Conservation (phyloP, 2,888 invertebrate species). For the Morinoia aosen region DNA sequence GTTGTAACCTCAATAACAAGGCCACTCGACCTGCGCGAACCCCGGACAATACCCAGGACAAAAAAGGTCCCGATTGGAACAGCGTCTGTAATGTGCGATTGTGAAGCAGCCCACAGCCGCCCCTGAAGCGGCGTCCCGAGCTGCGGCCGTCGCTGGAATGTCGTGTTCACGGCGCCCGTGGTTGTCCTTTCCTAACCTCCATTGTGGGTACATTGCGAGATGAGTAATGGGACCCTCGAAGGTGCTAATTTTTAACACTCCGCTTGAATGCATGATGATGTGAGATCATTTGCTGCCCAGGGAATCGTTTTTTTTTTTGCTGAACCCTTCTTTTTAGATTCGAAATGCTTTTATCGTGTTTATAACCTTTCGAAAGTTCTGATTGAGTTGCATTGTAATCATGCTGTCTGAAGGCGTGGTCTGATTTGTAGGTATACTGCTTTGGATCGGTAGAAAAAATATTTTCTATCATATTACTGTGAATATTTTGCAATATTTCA, state of each 20-base stretch:
- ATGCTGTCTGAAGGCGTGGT: too few relatives aligned
- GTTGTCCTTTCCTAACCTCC: neutral
- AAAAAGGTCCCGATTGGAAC: neutral
- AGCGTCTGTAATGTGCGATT: neutral
- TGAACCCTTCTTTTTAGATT: neutral
- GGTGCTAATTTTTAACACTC: neutral
- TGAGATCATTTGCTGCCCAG: neutral
- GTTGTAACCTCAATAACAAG: conserved; percentile 33
- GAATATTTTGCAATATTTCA: too few relatives aligned
- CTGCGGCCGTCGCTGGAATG: neutral
- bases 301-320: neutral
- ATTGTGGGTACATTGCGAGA: neutral
- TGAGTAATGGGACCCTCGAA: neutral
- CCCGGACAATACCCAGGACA: neutral
- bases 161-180: neutral
- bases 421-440: too few relatives aligned
- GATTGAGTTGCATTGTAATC: neutral
- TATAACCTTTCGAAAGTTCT: neutral
- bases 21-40: neutral
- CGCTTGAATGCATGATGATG: neutral
- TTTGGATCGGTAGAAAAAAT: too few relatives aligned
- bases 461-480: too few relatives aligned
- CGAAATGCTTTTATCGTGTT: neutral
- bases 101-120: neutral
- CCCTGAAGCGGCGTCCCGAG: neutral